Evolutionary conservation across 2,797 vertebrate species (phyloP).

Genomic region (Oreortyx pictus): DNA sequence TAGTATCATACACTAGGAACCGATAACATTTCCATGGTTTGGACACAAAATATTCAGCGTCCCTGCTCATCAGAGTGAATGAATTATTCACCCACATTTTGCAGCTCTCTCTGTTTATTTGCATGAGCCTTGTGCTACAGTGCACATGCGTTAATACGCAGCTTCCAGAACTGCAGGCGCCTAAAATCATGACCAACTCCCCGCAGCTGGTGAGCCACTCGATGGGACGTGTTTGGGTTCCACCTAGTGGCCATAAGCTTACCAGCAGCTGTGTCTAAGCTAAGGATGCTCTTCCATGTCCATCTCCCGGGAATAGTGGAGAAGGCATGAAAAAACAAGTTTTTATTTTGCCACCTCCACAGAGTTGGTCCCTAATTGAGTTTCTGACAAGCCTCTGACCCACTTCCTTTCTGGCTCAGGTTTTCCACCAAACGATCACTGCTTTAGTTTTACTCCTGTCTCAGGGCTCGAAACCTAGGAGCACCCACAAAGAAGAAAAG

Average conservation of each 20-base stretch:
- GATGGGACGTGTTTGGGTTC: background rate
- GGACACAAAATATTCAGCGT: background rate
- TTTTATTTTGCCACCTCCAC: background rate
- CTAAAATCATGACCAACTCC: background rate
- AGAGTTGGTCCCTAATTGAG: background rate
- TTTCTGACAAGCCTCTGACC: background rate
- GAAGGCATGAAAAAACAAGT: background rate
- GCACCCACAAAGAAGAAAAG: background rate
- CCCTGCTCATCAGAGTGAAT: background rate
- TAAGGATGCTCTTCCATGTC: background rate
- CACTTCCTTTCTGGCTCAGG: background rate
- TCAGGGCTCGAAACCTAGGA: fast-evolving
- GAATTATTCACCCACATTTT: background rate
- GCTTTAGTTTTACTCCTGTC: background rate
- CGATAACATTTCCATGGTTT: background rate
- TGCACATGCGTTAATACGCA: background rate
- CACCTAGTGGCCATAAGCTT: slow-evolving; percentile 46
- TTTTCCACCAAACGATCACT: background rate
- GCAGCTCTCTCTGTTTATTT: background rate
- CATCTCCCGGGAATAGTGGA: background rate
- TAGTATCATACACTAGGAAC: background rate
- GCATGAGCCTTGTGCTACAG: background rate
- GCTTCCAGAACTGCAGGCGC: background rate
- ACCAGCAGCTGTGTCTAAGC: background rate
- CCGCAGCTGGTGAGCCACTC: fast-evolving